phyloP scores from a whole-genome alignment of 92 coral and sea anemone species.

The Porites lobata region DNA sequence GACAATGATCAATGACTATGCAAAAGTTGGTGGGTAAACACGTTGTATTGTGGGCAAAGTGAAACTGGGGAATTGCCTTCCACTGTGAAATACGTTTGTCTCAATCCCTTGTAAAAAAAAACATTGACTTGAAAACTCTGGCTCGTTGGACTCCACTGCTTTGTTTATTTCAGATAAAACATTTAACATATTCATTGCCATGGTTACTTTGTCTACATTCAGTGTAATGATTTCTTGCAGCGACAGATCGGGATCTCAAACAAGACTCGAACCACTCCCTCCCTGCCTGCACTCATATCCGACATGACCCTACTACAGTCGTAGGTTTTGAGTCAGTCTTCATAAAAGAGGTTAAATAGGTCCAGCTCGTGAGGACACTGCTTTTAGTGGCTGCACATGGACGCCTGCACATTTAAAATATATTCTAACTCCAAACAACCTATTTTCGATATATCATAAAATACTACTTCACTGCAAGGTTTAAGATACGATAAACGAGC shows the following conservation, averaged over 20 bases:
- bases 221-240: neutral
- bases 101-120: too few species aligned
- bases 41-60: neutral
- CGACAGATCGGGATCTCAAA: conserved; percentile 19
- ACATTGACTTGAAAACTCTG: too few species aligned
- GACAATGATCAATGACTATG: too few species aligned
- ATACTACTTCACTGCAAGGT: neutral
- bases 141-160: neutral
- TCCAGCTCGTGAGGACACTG: neutral
- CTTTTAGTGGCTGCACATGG: neutral
- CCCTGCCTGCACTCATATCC: conserved; percentile 75
- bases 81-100: too few species aligned
- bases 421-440: neutral
- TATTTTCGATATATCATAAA: neutral
- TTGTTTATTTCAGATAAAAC: neutral
- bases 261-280: conserved; percentile 8
- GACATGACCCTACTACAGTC: conserved; percentile 48
- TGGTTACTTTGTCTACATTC: neutral
- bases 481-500: too few species aligned
- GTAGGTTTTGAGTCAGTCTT: conserved; percentile 56
- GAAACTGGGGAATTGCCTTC: too few species aligned
- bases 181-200: neutral
- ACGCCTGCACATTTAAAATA: neutral
- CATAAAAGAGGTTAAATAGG: conserved; percentile 41
- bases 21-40: too few species aligned